Base-by-base conservation (phyloP, 2,113 vertebrate species). In the Tenrec ecaudatus region DNA sequence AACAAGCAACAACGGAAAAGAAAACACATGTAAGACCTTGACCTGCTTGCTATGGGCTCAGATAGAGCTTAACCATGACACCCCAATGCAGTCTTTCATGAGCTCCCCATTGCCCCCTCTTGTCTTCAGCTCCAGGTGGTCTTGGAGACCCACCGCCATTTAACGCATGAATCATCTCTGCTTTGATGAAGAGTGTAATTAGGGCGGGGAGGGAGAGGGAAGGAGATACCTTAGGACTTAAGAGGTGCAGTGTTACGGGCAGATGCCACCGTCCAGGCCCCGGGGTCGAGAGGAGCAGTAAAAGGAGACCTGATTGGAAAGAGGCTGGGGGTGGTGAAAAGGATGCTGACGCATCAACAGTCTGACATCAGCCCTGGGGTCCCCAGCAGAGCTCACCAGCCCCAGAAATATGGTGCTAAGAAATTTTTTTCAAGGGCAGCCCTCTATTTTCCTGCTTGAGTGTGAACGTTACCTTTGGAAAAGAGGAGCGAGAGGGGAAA, bases 401-500 rank as follows among this genome's bases (percentile, higher is more conserved):
- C 9, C 15, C 17, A 87, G 66, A 27, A 57, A 7, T 8, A 81
- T 14, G 19, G 14, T 64, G 71, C 43, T 31, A 92, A 93, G 36
- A 66, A 84, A 43, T 43, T n/a, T 81, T 92, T 94, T 82, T 68
- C 15, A 66, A 66, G 58, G 77, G 78, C 9, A 86, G 25, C 23
- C 40, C 69, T 9, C 27, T 92, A 92, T 92, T 92, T 94, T 95
- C 86, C 90, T 86, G 62, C 76, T 88, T 89, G 38, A 73, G 66
- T 85, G 82, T 43, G 89, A 93, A 81, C 82, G 91, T 95, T 77
- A 78, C 83, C 93, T 83, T 88, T 91, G 86, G 75, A 91, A 79
- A 27, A 57, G 36, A 78, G 12, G 14, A 22, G 43, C 19, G 3
- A 9, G 66, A 36, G 71, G 66, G 40, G n/a, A 60, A 69, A 31